A percentile compares a stretch with the other conserved stretches of the same genome.
phyloP scores from a whole-genome alignment of 1,140 invertebrate genomes.

The Pteromalus puparum region DNA sequence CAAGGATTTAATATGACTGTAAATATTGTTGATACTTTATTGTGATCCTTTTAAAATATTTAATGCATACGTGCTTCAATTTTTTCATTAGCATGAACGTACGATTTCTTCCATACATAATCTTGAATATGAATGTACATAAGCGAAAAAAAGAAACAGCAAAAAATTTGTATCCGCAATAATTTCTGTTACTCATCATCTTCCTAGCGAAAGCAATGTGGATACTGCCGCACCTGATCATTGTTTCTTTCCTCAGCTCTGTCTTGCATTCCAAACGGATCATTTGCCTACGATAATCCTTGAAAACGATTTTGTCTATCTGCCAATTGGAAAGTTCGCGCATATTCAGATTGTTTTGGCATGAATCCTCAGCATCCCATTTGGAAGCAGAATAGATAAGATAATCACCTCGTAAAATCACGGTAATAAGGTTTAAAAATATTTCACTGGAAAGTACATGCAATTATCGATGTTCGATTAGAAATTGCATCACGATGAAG shows the following conservation, averaged over 20 bases:
- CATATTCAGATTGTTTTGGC: background rate
- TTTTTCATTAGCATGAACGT: background rate
- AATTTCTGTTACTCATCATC: background rate
- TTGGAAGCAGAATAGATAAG: too few species aligned
- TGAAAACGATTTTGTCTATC: background rate
- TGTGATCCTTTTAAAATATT: background rate
- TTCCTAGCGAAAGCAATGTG: conserved; percentile 13
- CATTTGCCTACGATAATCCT: conserved; percentile 6
- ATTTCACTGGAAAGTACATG: too few species aligned
- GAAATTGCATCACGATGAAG: too few species aligned
- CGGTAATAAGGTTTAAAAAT: too few species aligned
- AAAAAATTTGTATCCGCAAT: background rate
- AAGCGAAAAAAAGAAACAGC: background rate
- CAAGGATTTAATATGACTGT: too few species aligned
- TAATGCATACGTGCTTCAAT: background rate
- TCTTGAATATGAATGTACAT: too few species aligned
- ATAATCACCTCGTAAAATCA: too few species aligned
- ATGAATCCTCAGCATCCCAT: background rate
- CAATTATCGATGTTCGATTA: too few species aligned
- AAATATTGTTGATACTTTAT: too few species aligned
- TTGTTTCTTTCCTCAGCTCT: conserved; percentile 17
- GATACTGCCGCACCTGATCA: conserved; percentile 36
- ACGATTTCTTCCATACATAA: background rate
- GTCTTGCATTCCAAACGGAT: background rate
- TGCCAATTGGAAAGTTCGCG: background rate